Percentiles rank a stretch among this genome's conserved stretches.
phyloP scores from a whole-genome alignment of 1,140 invertebrate species.

The Scaptomyza hsui region DNA sequence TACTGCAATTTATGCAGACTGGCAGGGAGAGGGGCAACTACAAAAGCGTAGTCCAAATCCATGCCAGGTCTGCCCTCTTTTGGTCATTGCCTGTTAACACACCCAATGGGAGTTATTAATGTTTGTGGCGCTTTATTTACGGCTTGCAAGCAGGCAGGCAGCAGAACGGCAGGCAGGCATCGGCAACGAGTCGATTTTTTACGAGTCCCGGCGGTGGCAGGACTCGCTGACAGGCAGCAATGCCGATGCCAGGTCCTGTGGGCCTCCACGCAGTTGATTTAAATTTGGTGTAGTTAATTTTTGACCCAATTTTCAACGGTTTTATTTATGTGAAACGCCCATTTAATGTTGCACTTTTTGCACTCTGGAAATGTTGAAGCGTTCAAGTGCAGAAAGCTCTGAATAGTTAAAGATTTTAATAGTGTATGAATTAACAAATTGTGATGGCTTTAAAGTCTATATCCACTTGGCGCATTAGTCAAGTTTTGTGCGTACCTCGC shows the following conservation, averaged over 20 bases:
- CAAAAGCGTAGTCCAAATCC: conserved; percentile 63
- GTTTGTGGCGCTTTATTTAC: conserved; percentile 79
- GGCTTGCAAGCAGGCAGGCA: conserved; percentile 59
- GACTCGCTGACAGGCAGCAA: conserved; percentile 70
- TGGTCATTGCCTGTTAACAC: conserved; percentile 82
- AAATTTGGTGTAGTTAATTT: conserved; percentile 81
- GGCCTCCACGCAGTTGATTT: conserved; percentile 64
- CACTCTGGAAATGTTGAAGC: conserved; percentile 7
- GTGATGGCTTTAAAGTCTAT: neutral
- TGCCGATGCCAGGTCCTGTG: conserved; percentile 1
- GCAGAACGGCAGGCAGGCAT: conserved; percentile 29
- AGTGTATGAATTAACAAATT: neutral
- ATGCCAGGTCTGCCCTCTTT: conserved; percentile 60
- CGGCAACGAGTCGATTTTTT: conserved; percentile 72
- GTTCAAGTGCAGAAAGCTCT: neutral
- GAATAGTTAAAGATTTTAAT: neutral
- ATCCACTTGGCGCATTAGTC: conserved; percentile 37
- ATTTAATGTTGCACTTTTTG: conserved; percentile 76
- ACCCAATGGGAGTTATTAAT: conserved; percentile 82
- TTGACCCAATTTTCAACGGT: conserved; percentile 71
- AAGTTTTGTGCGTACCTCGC: neutral
- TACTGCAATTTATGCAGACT: conserved; percentile 79
- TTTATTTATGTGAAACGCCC: conserved; percentile 75
- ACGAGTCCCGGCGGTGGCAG: conserved; percentile 64
- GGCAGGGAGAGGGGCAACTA: conserved; percentile 4